A percentile compares a stretch with the other conserved stretches of the same genome.
Evolutionary conservation across 2,797 vertebrate genomes (phyloP).

Genomic region (Kryptopterus vitreolus): DNA sequence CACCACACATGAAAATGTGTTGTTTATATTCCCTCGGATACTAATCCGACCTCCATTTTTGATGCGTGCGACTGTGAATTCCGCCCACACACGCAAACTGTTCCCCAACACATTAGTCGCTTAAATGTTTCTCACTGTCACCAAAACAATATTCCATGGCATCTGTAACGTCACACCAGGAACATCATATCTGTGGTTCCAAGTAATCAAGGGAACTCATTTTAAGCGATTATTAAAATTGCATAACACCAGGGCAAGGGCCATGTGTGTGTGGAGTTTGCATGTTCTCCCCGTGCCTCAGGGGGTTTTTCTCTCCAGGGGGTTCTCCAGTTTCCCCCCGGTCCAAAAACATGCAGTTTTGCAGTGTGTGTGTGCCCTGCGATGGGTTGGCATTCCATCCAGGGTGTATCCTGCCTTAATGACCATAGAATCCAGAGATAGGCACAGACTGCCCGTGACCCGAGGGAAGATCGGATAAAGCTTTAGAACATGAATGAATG

Average conservation of each 20-base stretch:
- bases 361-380: too few relatives aligned
- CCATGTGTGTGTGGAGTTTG: too few relatives aligned
- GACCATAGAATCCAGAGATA: too few relatives aligned
- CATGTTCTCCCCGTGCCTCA: too few relatives aligned
- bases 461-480: too few relatives aligned
- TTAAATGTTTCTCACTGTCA: conserved; percentile 13
- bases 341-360: too few relatives aligned
- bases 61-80: not conserved
- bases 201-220: not conserved
- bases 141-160: conserved; percentile 16
- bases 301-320: too few relatives aligned
- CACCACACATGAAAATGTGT: not conserved
- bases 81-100: conserved; percentile 16
- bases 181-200: not conserved
- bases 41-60: not conserved
- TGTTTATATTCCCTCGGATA: not conserved
- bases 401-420: too few relatives aligned
- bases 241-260: not conserved
- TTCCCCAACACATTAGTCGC: conserved; percentile 2
- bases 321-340: too few relatives aligned
- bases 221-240: not conserved
- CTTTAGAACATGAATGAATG: too few relatives aligned
- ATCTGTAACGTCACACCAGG: not conserved
- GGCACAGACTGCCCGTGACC: too few relatives aligned
- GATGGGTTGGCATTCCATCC: too few relatives aligned